Base-by-base conservation (phyloP, 2,113 vertebrate genomes). In the Gavia stellata region DNA sequence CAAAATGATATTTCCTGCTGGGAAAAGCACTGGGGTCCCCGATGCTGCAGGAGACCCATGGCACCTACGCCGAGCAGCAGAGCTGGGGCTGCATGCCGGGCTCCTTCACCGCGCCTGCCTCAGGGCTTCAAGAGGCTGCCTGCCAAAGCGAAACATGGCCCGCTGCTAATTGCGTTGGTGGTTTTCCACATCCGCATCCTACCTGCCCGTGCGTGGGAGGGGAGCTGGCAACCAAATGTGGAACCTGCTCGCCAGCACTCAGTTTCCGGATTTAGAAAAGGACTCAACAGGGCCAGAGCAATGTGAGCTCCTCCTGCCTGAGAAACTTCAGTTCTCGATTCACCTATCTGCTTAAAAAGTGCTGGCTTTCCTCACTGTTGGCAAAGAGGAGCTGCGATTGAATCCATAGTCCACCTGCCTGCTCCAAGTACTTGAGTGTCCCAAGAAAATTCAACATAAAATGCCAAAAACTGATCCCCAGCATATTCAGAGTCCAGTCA, bases 61-160 rank as follows among this genome's bases (percentile, higher is more conserved):
- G n/a, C 1, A 3, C 3, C 9, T 6, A 59, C 0, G 0, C 36
- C 0, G 0, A 52, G 56, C 0, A 0, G 40, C 8, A 2, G 42
- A 40, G 62, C 44, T 0, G 3, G n/a, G 28, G 55, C 61, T 47
- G 34, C 26, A 2, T 3, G 1, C 31, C 0, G 3, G 34, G 58
- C 72, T 80, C 26, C 55, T 28, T 9, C 1, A 1, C 23, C 9
- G 0, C 4, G 17, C 12, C 59, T 24, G 53, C 67, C 31, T 5
- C 2, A 5, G 72, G 58, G 36, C 29, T 52, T 7, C 1, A 47
- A 7, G 16, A 53, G 21, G 33, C 49, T 9, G 18, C 44, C 21
- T 12, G 50, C 33, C 5, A 1, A 42, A 66, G 18, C 0, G 3
- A 34, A 71, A 42, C 31, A 1, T 81, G 17, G 70, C n/a, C 31